phyloP scores from a whole-genome alignment of 2,797 vertebrate species.

The Chromis chromis region DNA sequence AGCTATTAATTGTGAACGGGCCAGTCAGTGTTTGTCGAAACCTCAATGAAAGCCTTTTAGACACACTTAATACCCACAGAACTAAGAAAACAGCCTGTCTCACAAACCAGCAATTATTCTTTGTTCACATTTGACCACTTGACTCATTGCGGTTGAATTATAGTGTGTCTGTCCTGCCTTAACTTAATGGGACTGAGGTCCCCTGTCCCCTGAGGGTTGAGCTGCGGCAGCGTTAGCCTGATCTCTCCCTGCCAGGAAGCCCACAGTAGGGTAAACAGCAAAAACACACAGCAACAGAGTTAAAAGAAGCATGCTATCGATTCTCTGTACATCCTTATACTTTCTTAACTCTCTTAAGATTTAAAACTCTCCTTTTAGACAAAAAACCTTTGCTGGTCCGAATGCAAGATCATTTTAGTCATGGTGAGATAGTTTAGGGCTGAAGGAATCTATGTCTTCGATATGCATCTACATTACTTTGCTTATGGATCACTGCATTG shows the following conservation, averaged over 20 bases:
- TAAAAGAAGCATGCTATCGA: neutral
- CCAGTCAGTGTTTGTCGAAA: conserved; percentile 29
- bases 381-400: neutral
- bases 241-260: conserved; percentile 3
- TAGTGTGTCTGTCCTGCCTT: conserved; percentile 31
- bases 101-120: conserved; percentile 49
- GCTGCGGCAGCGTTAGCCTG: conserved; percentile 26
- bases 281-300: neutral
- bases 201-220: conserved; percentile 44
- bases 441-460: neutral
- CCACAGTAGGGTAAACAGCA: conserved; percentile 17
- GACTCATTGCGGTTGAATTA: conserved; percentile 48
- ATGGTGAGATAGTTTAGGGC: neutral
- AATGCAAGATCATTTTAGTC: neutral
- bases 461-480: neutral
- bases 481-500: neutral
- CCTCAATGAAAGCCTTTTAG: conserved; percentile 37
- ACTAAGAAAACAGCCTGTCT: conserved; percentile 35
- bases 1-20: conserved; percentile 48
- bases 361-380: neutral
- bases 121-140: conserved; percentile 43
- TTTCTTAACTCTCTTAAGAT: neutral
- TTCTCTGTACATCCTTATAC: neutral
- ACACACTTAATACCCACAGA: conserved; percentile 40
- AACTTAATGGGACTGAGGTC: conserved; percentile 59